Evolutionary conservation across 2,797 vertebrate species (phyloP).

Genomic region (Rhodeus uyekii): DNA sequence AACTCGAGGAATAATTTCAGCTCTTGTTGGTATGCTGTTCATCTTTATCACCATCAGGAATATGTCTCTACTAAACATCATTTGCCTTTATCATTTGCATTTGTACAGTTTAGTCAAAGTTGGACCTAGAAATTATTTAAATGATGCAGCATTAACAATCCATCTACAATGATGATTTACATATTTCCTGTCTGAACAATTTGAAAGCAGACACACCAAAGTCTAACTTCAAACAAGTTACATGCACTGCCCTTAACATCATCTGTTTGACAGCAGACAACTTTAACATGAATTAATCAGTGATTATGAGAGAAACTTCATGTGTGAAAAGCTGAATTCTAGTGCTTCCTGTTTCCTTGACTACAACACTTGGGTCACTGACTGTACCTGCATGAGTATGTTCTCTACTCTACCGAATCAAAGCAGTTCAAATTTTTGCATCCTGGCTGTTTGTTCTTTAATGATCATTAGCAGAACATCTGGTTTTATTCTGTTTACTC

Average conservation of each 20-base stretch:
- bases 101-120: background rate
- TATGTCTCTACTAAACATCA: background rate
- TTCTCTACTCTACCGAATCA: constrained; percentile 2
- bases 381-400: background rate
- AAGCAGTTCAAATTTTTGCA: background rate
- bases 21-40: background rate
- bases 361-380: constrained; percentile 29
- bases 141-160: background rate
- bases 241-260: background rate
- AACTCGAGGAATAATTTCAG: constrained; percentile 16
- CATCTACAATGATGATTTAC: background rate
- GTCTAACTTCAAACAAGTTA: background rate
- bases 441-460: background rate
- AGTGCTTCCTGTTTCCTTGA: constrained; percentile 41
- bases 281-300: constrained; percentile 61
- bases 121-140: too few species aligned
- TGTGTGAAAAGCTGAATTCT: constrained; percentile 2
- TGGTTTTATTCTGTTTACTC: background rate
- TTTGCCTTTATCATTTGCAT: constrained; percentile 38
- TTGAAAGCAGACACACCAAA: background rate
- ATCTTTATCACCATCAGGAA: constrained; percentile 9
- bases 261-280: background rate
- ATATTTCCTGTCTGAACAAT: background rate
- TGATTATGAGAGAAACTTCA: constrained; percentile 39
- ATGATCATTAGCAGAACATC: background rate